phyloP scores from a whole-genome alignment of 1,140 invertebrate genomes.

The Venustaconcha ellipsiformis region DNA sequence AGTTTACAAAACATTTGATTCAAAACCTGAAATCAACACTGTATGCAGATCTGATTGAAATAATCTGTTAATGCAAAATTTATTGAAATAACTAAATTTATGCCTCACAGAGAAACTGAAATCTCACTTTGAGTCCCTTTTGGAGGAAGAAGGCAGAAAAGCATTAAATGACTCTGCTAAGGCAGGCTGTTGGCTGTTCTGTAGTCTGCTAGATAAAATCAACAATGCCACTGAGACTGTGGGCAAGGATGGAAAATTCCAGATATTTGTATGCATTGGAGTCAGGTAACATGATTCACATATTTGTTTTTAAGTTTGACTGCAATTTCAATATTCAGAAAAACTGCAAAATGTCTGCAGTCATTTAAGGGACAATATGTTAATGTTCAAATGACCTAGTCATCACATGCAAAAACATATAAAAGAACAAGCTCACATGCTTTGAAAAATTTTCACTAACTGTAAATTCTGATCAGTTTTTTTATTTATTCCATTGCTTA shows the following conservation, averaged over 20 bases:
- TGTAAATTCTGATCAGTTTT: not conserved
- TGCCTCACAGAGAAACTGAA: constrained; percentile 81
- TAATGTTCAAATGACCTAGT: not conserved
- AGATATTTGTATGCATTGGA: constrained; percentile 93
- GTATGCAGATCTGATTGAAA: no score
- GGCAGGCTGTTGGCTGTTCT: constrained; percentile 69
- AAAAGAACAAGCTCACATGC: not conserved
- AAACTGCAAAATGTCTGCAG: not conserved
- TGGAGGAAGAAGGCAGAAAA: constrained; percentile 62
- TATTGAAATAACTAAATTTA: no score
- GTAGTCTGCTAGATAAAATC: constrained; percentile 76
- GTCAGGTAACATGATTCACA: constrained; percentile 76
- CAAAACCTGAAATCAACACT: no score
- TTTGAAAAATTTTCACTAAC: not conserved
- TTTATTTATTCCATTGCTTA: no score
- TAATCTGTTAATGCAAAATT: no score
- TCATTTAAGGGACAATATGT: not conserved
- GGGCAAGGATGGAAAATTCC: constrained; percentile 98
- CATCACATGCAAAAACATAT: not conserved
- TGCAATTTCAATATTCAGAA: not conserved
- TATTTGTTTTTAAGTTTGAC: not conserved
- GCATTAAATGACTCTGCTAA: constrained; percentile 51
- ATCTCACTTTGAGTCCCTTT: constrained; percentile 80
- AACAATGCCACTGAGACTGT: constrained; percentile 84
- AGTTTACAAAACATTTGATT: no score